Evolutionary conservation across 2,113 vertebrate species (phyloP).

Genomic region (Myiozetetes cayanensis): DNA sequence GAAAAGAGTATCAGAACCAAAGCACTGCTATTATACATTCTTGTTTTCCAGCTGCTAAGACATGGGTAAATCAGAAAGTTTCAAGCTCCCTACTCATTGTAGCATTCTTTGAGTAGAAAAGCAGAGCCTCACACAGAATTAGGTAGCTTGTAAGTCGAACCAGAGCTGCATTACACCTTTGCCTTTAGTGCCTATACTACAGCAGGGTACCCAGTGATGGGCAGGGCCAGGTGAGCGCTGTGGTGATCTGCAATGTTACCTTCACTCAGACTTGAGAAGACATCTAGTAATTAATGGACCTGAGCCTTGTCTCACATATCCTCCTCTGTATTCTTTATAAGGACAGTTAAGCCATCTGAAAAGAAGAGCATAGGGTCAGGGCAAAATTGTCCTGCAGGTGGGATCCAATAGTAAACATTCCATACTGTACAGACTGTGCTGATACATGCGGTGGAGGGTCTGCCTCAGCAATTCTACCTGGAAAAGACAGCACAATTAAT

Average conservation of each 20-base stretch:
- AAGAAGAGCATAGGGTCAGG: not conserved
- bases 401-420: not conserved
- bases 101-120: not conserved
- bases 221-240: not conserved
- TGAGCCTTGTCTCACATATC: not conserved
- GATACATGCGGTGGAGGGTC: not conserved
- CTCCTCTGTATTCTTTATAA: not conserved
- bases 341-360: not conserved
- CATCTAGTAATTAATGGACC: not conserved
- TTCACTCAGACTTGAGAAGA: not conserved
- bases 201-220: not conserved
- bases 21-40: not conserved
- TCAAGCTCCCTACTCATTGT: not conserved
- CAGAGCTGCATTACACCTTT: not conserved
- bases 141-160: not conserved
- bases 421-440: too few relatives aligned
- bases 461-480: not conserved
- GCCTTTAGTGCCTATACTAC: not conserved
- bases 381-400: not conserved
- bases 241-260: not conserved
- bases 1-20: not conserved
- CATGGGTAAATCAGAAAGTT: not conserved
- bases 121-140: not conserved
- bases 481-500: not conserved
- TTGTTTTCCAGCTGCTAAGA: not conserved